Evolutionary conservation across 2,888 invertebrate genomes (phyloP).

Genomic region (Drosophila vallismaia): DNA sequence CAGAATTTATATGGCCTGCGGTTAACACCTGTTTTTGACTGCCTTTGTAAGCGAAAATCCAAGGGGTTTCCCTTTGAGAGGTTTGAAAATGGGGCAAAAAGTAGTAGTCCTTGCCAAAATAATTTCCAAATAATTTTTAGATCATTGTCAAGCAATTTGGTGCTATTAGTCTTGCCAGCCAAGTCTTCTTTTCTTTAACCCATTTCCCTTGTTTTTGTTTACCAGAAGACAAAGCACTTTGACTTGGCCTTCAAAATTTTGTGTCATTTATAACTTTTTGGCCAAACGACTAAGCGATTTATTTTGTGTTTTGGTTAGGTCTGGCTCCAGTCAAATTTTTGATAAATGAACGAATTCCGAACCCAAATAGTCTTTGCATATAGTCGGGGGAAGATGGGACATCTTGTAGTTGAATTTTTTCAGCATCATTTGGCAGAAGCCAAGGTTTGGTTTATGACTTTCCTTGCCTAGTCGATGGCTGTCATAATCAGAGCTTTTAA

Average conservation of each 20-base stretch:
- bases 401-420: constrained; percentile 65
- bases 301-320: constrained; percentile 48
- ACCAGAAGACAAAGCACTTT: not conserved
- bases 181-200: constrained; percentile 10
- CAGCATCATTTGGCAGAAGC: constrained; percentile 61
- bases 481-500: constrained; percentile 34
- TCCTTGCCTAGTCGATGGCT: constrained; percentile 31
- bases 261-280: constrained; percentile 64
- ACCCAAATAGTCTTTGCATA: constrained; percentile 54
- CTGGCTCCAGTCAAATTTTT: constrained; percentile 56
- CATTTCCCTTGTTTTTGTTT: constrained; percentile 13
- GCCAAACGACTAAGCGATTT: constrained; percentile 48
- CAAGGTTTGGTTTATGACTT: constrained; percentile 36
- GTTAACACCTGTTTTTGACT: constrained; percentile 57
- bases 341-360: constrained; percentile 57
- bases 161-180: not conserved
- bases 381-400: constrained; percentile 8
- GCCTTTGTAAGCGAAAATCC: constrained; percentile 10
- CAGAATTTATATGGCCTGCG: constrained; percentile 37
- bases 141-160: not conserved
- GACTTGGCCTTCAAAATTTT: constrained; percentile 21
- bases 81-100: not conserved
- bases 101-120: not conserved
- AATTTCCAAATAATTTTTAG: not conserved
- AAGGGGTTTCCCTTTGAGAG: not conserved